A percentile compares a stretch with the other conserved stretches of the same genome.
phyloP scores from a whole-genome alignment of 2,888 invertebrate species.

The Leptinotarsa rubiginosa region DNA sequence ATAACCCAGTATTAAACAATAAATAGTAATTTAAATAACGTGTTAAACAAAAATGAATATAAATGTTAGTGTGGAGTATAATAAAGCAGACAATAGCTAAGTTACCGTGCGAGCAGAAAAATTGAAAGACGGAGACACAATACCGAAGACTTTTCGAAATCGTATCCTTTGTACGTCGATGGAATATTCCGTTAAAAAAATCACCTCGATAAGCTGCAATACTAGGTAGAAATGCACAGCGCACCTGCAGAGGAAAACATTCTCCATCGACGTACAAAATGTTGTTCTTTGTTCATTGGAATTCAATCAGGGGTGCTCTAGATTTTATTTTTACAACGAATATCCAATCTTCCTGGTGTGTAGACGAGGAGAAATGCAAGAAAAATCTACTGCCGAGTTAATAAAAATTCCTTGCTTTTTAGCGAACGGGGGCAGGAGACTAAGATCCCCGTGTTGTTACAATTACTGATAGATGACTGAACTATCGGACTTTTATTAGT shows the following conservation, averaged over 20 bases:
- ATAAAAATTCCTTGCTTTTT: conserved; percentile 42
- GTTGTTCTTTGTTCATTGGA: conserved; percentile 24
- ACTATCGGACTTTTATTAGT: conserved; percentile 41
- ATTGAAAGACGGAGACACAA: conserved; percentile 14
- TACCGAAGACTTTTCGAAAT: conserved; percentile 35
- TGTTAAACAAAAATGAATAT: conserved; percentile 54
- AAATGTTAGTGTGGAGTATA: conserved; percentile 63
- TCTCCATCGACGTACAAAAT: conserved; percentile 28
- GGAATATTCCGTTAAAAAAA: conserved; percentile 45
- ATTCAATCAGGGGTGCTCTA: conserved; percentile 58
- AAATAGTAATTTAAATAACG: conserved; percentile 55
- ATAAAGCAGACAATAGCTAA: conserved; percentile 37
- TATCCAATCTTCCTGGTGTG: conserved; percentile 57
- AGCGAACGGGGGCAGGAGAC: conserved; percentile 38
- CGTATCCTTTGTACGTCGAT: conserved; percentile 59
- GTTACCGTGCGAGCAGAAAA: conserved; percentile 28
- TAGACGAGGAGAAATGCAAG: conserved; percentile 41
- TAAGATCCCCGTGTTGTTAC: conserved; percentile 53
- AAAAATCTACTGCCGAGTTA: conserved; percentile 57
- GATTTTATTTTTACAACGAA: conserved; percentile 62
- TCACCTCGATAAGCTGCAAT: conserved; percentile 56
- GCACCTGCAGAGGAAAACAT: conserved; percentile 52
- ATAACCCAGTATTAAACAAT: conserved; percentile 57
- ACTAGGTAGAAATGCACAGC: conserved; percentile 59
- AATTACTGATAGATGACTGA: conserved; percentile 41